Evolutionary conservation across 2,888 invertebrate species (phyloP).

Genomic region (Nasonovia ribisnigri): DNA sequence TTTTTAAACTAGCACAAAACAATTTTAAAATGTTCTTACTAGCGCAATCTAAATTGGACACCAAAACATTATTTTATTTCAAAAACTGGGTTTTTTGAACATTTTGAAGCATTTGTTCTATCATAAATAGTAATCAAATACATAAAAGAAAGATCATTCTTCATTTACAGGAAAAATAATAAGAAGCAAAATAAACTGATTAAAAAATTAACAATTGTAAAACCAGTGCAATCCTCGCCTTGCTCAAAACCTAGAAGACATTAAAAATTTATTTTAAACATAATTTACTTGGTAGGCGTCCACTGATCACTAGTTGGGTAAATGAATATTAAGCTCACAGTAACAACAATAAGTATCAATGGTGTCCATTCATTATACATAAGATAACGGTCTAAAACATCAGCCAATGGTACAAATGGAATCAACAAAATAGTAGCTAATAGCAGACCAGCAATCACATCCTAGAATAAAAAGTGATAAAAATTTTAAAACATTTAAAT

Average conservation of each 20-base stretch:
- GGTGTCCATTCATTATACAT: constrained; percentile 79
- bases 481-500: neutral
- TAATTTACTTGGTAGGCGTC: constrained; percentile 86
- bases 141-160: neutral
- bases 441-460: constrained; percentile 83
- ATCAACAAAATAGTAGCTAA: constrained; percentile 79
- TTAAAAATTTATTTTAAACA: constrained; percentile 27
- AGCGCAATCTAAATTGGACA: neutral
- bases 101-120: neutral
- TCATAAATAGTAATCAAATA: neutral
- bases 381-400: constrained; percentile 80
- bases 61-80: neutral
- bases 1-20: neutral
- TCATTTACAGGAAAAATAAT: neutral
- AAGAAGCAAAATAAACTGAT: neutral
- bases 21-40: neutral
- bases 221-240: neutral
- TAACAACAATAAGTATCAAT: constrained; percentile 75
- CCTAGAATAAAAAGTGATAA: constrained; percentile 74
- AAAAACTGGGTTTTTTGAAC: neutral
- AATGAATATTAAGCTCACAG: constrained; percentile 79
- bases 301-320: constrained; percentile 88
- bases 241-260: neutral
- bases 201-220: neutral
- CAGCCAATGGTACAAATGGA: constrained; percentile 81